A percentile compares a stretch with the other conserved stretches of the same genome.
Evolutionary conservation across 2,113 vertebrate species (phyloP).

Genomic region (Argyrosomus japonicus): DNA sequence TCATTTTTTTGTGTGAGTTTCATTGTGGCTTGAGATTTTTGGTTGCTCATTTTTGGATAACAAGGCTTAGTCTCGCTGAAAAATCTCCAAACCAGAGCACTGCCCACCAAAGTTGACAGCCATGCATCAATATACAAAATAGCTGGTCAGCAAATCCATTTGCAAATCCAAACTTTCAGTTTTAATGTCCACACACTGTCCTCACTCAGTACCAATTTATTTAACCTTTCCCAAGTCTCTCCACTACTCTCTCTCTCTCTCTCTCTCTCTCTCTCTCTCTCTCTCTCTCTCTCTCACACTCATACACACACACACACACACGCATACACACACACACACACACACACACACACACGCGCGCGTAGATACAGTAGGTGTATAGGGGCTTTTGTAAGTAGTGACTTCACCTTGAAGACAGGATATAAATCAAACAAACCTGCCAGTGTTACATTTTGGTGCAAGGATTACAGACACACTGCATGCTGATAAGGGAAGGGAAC

Average conservation of each 20-base stretch:
- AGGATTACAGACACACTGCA: constrained; percentile 42
- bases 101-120: background rate
- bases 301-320: too few species aligned
- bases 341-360: constrained; percentile 13
- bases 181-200: background rate
- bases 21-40: background rate
- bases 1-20: background rate
- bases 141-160: background rate
- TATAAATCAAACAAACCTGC: constrained; percentile 60
- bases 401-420: constrained; percentile 60
- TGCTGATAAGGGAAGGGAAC: constrained; percentile 45
- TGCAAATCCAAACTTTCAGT: background rate
- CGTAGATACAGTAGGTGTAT: background rate
- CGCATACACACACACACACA: background rate
- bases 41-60: background rate
- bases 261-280: too few species aligned
- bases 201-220: background rate
- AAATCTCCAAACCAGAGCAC: background rate
- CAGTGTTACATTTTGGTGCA: constrained; percentile 47
- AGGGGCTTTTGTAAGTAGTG: constrained; percentile 20
- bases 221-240: background rate
- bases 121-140: background rate
- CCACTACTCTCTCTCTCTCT: background rate
- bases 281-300: too few species aligned
- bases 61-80: background rate